phyloP scores from a whole-genome alignment of 2,113 vertebrate species.

The Camelus dromedarius region DNA sequence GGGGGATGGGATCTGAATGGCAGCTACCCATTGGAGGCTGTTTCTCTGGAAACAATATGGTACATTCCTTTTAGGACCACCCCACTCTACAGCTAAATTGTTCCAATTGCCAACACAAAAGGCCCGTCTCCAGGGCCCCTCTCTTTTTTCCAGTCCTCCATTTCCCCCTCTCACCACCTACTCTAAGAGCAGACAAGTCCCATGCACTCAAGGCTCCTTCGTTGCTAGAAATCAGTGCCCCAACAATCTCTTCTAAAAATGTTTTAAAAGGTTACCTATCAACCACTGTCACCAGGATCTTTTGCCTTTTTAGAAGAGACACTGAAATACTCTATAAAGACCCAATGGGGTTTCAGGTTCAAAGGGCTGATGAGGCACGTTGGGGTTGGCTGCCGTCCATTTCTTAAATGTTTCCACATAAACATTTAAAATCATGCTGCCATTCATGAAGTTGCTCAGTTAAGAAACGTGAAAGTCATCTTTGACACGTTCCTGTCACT shows the following conservation, averaged over 20 bases:
- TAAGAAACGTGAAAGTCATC: not conserved
- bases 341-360: not conserved
- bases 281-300: not conserved
- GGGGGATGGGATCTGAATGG: not conserved
- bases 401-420: not conserved
- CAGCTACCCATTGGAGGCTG: not conserved
- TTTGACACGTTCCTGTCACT: not conserved
- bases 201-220: not conserved
- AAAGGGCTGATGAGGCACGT: not conserved
- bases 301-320: not conserved
- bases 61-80: not conserved
- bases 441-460: not conserved
- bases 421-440: not conserved
- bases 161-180: not conserved
- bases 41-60: not conserved
- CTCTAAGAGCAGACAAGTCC: not conserved
- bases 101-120: not conserved
- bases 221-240: not conserved
- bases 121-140: not conserved
- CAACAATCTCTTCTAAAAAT: not conserved
- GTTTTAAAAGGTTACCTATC: not conserved
- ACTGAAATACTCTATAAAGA: not conserved
- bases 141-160: not conserved
- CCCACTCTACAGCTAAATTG: not conserved
- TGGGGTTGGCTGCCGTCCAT: not conserved